These are phyloP conservation scores for Plecotus auritus DNA, from an alignment of 2,113 vertebrate genomes.

Conservation along the genomic window DNA sequence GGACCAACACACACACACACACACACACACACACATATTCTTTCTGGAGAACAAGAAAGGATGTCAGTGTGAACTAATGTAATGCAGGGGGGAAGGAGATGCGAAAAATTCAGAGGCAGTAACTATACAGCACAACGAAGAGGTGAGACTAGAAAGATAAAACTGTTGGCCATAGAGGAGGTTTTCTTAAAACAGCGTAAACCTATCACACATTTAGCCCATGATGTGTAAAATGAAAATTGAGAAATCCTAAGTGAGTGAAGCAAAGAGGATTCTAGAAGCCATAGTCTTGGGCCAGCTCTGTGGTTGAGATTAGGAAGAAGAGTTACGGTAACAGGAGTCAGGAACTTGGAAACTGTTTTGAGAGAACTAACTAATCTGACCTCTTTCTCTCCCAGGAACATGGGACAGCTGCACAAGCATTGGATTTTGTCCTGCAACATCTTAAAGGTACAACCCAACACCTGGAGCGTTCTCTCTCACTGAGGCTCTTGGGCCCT, in stretches of 20 bases:
- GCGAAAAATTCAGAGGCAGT: neutral
- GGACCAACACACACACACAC: neutral
- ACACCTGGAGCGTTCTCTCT: neutral
- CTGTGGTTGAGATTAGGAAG: neutral
- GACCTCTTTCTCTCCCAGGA: constrained; percentile 42
- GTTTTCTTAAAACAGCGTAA: neutral
- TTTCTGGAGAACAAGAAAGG: neutral
- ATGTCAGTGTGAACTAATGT: neutral
- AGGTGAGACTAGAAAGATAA: neutral
- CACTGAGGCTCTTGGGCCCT: neutral
- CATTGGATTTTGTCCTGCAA: neutral
- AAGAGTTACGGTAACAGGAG: neutral
- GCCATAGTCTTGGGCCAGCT: neutral
- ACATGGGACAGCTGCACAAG: neutral
- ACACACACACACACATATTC: no score
- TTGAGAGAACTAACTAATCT: neutral
- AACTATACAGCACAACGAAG: neutral
- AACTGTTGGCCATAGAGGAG: neutral
- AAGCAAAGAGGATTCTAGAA: neutral
- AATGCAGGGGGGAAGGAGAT: neutral
- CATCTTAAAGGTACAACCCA: constrained; percentile 3
- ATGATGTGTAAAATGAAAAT: neutral
- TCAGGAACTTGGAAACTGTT: neutral
- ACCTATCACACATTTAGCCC: neutral
- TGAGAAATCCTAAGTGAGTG: neutral